Conservation (phyloP, 2,113 vertebrate genomes). For the Eptesicus fuscus region DNA sequence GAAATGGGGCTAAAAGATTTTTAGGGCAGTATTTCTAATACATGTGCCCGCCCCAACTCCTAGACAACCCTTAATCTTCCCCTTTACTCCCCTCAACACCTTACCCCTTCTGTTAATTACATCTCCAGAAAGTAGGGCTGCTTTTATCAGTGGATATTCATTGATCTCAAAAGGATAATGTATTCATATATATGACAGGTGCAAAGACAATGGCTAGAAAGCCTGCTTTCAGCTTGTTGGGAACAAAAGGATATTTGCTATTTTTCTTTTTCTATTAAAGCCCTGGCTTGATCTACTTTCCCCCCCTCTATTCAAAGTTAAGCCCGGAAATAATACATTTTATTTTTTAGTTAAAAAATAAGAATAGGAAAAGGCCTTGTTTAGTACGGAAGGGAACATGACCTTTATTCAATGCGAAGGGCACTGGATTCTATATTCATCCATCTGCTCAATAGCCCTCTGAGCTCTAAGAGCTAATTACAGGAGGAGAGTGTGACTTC, state of each 20-base stretch:
- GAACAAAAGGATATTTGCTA: slow-evolving; percentile 59
- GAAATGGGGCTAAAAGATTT: neutral
- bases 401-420: slow-evolving; percentile 76
- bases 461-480: slow-evolving; percentile 79
- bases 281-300: slow-evolving; percentile 48
- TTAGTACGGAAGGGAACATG: slow-evolving; percentile 74
- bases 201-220: slow-evolving; percentile 54
- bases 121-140: neutral
- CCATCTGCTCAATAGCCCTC: slow-evolving; percentile 66
- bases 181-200: slow-evolving; percentile 5
- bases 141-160: slow-evolving; percentile 34
- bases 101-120: neutral
- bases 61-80: neutral
- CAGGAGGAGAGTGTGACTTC: slow-evolving; percentile 63
- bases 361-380: slow-evolving; percentile 50
- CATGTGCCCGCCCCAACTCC: neutral
- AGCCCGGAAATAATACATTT: slow-evolving; percentile 71
- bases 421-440: slow-evolving; percentile 59
- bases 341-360: slow-evolving; percentile 60
- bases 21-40: neutral
- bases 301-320: slow-evolving; percentile 60
- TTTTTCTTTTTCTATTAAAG: slow-evolving; percentile 46
- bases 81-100: neutral
- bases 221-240: slow-evolving; percentile 44
- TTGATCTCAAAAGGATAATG: slow-evolving; percentile 30